A percentile compares a stretch with the other conserved stretches of the same genome.
These are phyloP conservation scores for Coremacera marginata DNA, from an alignment of 2,888 invertebrate species.

Conservation along the genomic window DNA sequence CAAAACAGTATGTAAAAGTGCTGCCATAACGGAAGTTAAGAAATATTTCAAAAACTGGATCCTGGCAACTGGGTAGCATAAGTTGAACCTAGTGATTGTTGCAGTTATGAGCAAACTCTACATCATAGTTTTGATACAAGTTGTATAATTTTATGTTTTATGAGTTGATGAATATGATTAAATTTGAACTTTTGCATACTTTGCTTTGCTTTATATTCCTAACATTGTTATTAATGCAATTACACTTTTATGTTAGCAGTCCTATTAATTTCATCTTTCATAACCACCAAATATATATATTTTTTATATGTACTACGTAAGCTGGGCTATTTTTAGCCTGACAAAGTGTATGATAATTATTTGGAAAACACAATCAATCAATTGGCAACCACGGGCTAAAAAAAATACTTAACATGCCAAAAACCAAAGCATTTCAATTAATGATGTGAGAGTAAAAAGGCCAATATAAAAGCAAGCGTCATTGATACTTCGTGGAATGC, in stretches of 20 bases:
- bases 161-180: not conserved
- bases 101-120: not conserved
- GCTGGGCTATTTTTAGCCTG: no score
- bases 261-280: no score
- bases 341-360: not conserved
- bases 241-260: no score
- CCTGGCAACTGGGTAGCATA: no score
- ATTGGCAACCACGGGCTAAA: not conserved
- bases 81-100: not conserved
- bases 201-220: not conserved
- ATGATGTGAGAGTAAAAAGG: not conserved
- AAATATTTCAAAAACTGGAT: no score
- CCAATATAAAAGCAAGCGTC: not conserved
- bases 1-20: no score
- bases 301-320: no score
- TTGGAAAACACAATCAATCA: not conserved
- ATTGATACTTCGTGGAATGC: not conserved
- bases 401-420: conserved; percentile 1
- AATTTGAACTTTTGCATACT: not conserved
- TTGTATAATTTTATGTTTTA: not conserved
- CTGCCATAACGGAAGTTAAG: no score
- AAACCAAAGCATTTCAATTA: not conserved
- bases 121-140: not conserved
- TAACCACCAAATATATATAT: no score
- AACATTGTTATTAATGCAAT: no score